Base-by-base conservation (phyloP, 1,140 invertebrate species). In the Sinonovacula constricta region DNA sequence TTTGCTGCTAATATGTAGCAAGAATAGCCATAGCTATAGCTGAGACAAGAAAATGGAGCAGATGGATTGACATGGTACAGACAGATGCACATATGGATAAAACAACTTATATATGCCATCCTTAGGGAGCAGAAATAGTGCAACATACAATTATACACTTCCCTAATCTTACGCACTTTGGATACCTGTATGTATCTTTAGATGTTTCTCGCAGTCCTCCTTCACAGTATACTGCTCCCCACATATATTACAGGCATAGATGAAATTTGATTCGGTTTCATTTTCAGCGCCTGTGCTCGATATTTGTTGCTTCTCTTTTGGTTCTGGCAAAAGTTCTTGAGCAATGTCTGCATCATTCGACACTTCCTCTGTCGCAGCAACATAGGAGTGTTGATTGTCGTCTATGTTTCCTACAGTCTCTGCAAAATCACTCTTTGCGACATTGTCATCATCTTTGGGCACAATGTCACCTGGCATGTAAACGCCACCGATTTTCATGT, bases 221-320 rank as follows among this genome's bases (percentile, higher is more conserved):
- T 77, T 77, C 30, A 60, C 65, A 5, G 36, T 49, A 57, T 77
- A 77, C 56, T 77, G 74, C 22, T 56, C 53, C 4, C 74, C 74
- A 67, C 74, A 77, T 24, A 77, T 77, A 36, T 77, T 77, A 51
- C 74, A 77, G 12, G 74, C 74, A 77, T 77, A 77, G 5, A 77
- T 30, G 49, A 57, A 77, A 33, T 36, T 57, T 10, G 34, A 39
- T 36, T 68, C 74, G 57, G 14, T 49, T 4, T 59, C 62, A 30
- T 34, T 22, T 15, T 39, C 62, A 3, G 57, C 72, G 3, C n/a
- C 51, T n/a, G 49, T n/a, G n/a, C n/a, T n/a, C n/a, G n/a, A n/a
- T n/a, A n/a, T n/a, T n/a, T n/a, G n/a, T n/a, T 53, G 18, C 24
- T 22, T 0, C 18, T 53, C 3, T 53, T 22, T n/a, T 22, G 49